Base-by-base conservation (phyloP, 1,140 invertebrate species). In the Pollicipes pollicipes region DNA sequence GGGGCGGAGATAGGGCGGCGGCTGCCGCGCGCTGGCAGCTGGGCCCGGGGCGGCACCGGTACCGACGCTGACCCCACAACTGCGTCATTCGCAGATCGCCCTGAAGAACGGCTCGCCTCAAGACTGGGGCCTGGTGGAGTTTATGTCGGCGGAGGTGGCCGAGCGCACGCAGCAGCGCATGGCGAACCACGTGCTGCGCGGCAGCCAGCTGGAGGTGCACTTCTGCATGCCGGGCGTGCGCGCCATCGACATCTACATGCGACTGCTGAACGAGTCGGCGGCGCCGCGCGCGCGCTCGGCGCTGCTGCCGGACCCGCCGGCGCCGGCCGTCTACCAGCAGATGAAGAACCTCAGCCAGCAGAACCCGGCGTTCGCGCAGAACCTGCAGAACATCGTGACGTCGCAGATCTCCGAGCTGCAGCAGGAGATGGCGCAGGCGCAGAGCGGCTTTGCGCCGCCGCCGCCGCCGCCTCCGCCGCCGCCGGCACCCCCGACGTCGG, bases 111-210 rank as follows among this genome's bases (percentile, higher is more conserved):
- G 83, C 13, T 81, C 81, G 69, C 81, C 83, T 4, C 79, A 84
- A 69, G 83, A 84, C 68, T 85, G 83, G 83, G 84, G 83, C 69
- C 79, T 85, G 26, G 81, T 85, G 3, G 84, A 85, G 74, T 85
- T 82, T 72, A 78, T 77, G 24, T 77, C 77, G 30, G 75, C 78
- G 32, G 80, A 82, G 58, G 83, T 84, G 71, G 83, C 84, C 6
- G 83, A 85, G 75, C 77, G 75, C 67, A 83, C 83, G 1, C 81
- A 81, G 74, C 72, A 77, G 28, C 72, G 76, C 30, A 73, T 84
- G 21, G 79, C 83, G 69, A 79, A 79, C 30, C 76, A 78, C 69
- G 72, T 76, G 30, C 76, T 85, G 26, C 76, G 81, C 30, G 81
- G 80, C 13, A 77, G 79, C 32, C 75, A 77, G 35, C 82, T 85